Evolutionary conservation across 2,888 invertebrate species (phyloP), one percentile per base, ranked within the genome.

Genomic region (Lithophane ornitopus): DNA sequence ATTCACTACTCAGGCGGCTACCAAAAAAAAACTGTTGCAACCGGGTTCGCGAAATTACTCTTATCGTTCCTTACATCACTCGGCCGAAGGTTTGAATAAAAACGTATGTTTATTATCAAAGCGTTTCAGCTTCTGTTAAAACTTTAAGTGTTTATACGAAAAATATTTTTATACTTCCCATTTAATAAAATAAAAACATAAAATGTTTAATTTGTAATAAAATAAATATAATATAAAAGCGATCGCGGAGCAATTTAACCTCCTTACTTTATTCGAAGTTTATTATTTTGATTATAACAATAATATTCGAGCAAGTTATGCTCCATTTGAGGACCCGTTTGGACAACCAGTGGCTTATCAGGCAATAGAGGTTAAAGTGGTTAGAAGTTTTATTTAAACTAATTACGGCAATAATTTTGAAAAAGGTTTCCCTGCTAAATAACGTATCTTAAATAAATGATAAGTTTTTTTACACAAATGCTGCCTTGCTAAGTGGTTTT

Each of bases 21-120:
- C 93, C 87, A 92, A 91, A 91, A 91, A 87, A 87, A 88, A 87
- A 73, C 89, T 87, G 87, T 85, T 78, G 89, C 89, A 88, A 88
- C 88, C 88, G 87, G 86, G 85, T 92, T 90, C 90, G 87, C 87
- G 56, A 92, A 91, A 92, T 91, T 89, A 87, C 84, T 86, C 91
- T 94, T 94, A 94, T 94, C 93, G 81, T 78, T 74, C 89, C 88
- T 91, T 89, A 90, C 89, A 91, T 93, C 92, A 89, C 82, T 78
- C 80, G 81, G 81, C 71, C 81, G 85, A 90, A 87, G 85, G 85
- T 85, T 81, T 85, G 66, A 81, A 86, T 93, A 92, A 93, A 92
- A 89, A 90, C 70, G 77, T 88, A 81, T 85, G 84, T 93, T 93
- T 93, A 93, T 89, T 87, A 82, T 79, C 84, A 86, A 85, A 88